Base-by-base conservation (phyloP, 2,888 invertebrate genomes). In the Agrotis clavis region DNA sequence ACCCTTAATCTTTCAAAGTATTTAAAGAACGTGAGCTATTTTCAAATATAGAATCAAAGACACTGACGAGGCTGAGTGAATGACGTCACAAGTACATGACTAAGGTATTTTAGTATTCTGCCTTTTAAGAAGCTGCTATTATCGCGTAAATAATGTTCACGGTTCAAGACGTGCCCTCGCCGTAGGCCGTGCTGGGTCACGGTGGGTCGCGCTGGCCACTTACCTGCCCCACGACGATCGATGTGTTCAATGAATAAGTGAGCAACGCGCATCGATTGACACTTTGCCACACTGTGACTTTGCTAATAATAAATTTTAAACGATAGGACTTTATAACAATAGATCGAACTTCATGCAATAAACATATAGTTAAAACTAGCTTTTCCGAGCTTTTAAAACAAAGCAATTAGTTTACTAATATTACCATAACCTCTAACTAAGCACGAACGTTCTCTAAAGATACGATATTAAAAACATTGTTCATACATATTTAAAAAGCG, bases 181-280 rank as follows among this genome's bases (percentile, higher is more conserved):
- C 63, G 51, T 21, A 50, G 57, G 57, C 60, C 60, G 35, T 1
- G 13, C 16, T 56, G 61, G 35, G 45, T n/a, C 35, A 16, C 13
- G 21, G 21, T 11, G 47, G 41, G 21, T 35, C 30, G 41, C n/a
- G 21, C 18, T 13, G 51, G 60, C 14, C 71, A 67, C 65, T 81
- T 61, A 64, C 66, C 80, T 74, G 67, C 67, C 64, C 57, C 64
- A 69, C 66, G 57, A 45, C 79, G 60, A 71, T 79, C 83, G 76
- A 83, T 79, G 62, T 54, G 50, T 30, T 64, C 69, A 30, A 48
- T 83, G 54, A 81, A 83, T 81, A 75, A 83, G 57, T 82, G 47
- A 81, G 62, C 25, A 30, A 30, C 30, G 57, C 57, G 35, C 61
- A 83, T 79, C 71, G 81, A 81, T 81, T 79, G 51, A 51, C 25